Base-by-base conservation (phyloP, 2,888 invertebrate species). In the Eustalomyia histrio region DNA sequence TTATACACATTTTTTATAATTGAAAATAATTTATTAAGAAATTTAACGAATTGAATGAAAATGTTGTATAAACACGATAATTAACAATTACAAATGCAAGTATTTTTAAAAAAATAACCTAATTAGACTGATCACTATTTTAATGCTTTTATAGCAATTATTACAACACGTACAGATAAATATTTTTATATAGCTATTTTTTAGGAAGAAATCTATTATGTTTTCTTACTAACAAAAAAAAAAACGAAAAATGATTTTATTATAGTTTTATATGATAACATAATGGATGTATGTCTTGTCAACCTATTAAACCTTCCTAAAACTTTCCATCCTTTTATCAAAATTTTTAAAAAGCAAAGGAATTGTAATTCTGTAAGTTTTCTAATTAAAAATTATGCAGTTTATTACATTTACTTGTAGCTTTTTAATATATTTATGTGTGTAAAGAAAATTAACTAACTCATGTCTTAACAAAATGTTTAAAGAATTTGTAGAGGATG, bases 101-200 rank as follows among this genome's bases (percentile, higher is more conserved):
- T 78, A 81, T 78, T 75, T 76, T 65, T 55, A 53, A n/a, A 69
- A n/a, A 69, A 76, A 76, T 43, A 76, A 80, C 74, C 65, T 53
- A 67, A 81, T 78, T 78, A 81, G 81, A 81, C 81, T 81, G 81
- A 81, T 76, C 64, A 80, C 52, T 71, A 74, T 76, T 82, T 68
- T 75, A 68, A 63, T 58, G 60, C 17, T 81, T 78, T 60, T 69
- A 29, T 69, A 74, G 76, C 73, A 64, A 64, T 21, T 29, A 29
- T 29, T 58, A 60, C 78, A 71, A 68, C 64, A 67, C 39, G 9
- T 65, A 65, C 33, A 65, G 39, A 60, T 33, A 61, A 29, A 60
- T 76, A 72, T 33, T 72, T 55, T 55, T 67, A 55, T 67, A 55
- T 57, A 57, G 43, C n/a, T 74, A 74, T 71, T 61, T 75, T 65